Percentiles rank a stretch among this genome's conserved stretches.
phyloP scores from a whole-genome alignment of 2,888 invertebrate species.

The Xylophagus ater region DNA sequence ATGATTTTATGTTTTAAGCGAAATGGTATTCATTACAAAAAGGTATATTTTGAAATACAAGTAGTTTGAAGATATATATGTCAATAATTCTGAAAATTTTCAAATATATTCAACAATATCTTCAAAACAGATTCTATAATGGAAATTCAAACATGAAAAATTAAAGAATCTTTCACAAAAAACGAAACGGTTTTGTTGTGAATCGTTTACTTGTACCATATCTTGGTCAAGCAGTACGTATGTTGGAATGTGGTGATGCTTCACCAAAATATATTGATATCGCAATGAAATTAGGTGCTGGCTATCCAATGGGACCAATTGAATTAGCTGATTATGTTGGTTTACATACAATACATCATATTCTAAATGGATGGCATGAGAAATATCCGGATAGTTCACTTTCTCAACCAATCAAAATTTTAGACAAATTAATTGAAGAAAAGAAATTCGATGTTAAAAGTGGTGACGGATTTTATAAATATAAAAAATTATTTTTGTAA shows the following conservation, averaged over 20 bases:
- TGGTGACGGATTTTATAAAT: conserved; percentile 79
- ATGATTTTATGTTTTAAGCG: too few species aligned
- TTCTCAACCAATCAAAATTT: conserved; percentile 49
- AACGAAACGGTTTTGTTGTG: conserved; percentile 85
- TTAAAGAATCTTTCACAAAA: too few species aligned
- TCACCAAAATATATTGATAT: conserved; percentile 68
- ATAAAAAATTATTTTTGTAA: too few species aligned
- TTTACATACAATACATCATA: conserved; percentile 63
- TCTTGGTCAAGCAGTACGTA: conserved; percentile 64
- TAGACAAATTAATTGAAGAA: conserved; percentile 59
- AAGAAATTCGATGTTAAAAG: conserved; percentile 71
- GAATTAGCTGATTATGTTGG: conserved; percentile 77
- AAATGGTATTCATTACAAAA: too few species aligned
- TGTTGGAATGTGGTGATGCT: conserved; percentile 64
- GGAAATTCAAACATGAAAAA: too few species aligned
- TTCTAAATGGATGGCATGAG: conserved; percentile 69
- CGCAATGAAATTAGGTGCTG: conserved; percentile 83
- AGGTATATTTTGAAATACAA: too few species aligned
- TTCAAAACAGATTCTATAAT: too few species aligned
- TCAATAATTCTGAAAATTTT: too few species aligned
- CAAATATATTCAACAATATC: too few species aligned
- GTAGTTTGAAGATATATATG: too few species aligned
- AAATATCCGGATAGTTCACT: conserved; percentile 56
- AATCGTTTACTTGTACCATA: conserved; percentile 79
- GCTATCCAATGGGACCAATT: conserved; percentile 84